Conservation (phyloP, 2,888 invertebrate species). For the Deilephila porcellus region DNA sequence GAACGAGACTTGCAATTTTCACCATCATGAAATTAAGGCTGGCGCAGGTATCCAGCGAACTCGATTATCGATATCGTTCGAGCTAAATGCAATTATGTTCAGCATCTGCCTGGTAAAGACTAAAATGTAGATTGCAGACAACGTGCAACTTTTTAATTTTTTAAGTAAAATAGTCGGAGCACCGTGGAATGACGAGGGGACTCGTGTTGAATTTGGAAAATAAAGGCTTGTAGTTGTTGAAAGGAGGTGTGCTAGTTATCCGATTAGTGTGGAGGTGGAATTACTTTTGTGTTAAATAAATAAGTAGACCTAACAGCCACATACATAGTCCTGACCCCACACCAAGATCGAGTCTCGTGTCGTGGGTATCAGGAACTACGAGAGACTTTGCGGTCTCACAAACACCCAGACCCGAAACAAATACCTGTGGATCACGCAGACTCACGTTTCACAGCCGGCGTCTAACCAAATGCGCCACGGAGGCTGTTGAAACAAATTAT, state of each 20-base stretch:
- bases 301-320: no score
- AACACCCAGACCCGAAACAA: no score
- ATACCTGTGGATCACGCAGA: no score
- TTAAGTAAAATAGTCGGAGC: slow-evolving; percentile 9
- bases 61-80: slow-evolving; percentile 41
- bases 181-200: neutral
- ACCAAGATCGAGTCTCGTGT: no score
- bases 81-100: slow-evolving; percentile 41
- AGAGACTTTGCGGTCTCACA: no score
- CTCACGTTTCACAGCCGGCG: no score
- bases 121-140: slow-evolving; percentile 26
- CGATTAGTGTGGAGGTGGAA: neutral
- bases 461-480: no score
- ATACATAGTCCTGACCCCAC: no score
- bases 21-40: slow-evolving; percentile 29
- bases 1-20: slow-evolving; percentile 22
- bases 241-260: neutral
- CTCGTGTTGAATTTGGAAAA: neutral
- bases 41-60: slow-evolving; percentile 33
- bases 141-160: slow-evolving; percentile 28
- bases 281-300: neutral
- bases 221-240: neutral
- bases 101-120: slow-evolving; percentile 34
- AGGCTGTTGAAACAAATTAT: no score
- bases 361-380: no score